Base-by-base conservation (phyloP, 1,140 invertebrate genomes). In the Papilio machaon region DNA sequence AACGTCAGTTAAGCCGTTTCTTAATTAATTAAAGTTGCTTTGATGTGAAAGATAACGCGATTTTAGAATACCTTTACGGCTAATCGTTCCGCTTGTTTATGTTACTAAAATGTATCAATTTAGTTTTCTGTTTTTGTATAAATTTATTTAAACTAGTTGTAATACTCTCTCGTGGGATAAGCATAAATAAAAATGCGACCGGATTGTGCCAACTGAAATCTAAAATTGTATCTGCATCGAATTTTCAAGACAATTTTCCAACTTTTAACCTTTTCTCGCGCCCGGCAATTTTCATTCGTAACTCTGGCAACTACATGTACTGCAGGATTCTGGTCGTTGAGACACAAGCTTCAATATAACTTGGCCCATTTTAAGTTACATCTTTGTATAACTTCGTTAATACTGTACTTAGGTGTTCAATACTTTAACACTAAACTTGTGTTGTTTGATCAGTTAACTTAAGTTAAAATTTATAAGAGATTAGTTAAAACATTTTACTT, bases 231-330 rank as follows among this genome's bases (percentile, higher is more conserved):
- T 79, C 77, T 79, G 77, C 54, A 79, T 79, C 58, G 77, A 79
- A 79, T 79, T 10, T 79, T 79, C 38, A n/a, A 67, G 77, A 79
- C 77, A 79, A 79, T 79, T 79, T 79, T 79, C 77, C 77, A 79
- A 79, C 77, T 79, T 78, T 78, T 79, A 79, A 79, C 77, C 58
- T 79, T 79, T 67, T 79, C 77, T 79, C 77, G 77, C 77, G 58
- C 77, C 77, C 77, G 77, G 58, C 77, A 79, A 79, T 79, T 79
- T 79, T 79, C 77, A 64, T 79, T 79, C 23, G 17, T 23, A 1
- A 79, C 58, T 79, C 76, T 78, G 58, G 38, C 38, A 79, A 79
- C 77, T 79, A 79, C 58, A 79, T 67, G 77, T 79, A 79, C 58
- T 79, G 77, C 58, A 79, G 54, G 54, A 79, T 79, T 79, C 77